A percentile compares a stretch with the other conserved stretches of the same genome.
phyloP scores from a whole-genome alignment of 2,113 vertebrate genomes.

The Lagopus leucura region DNA sequence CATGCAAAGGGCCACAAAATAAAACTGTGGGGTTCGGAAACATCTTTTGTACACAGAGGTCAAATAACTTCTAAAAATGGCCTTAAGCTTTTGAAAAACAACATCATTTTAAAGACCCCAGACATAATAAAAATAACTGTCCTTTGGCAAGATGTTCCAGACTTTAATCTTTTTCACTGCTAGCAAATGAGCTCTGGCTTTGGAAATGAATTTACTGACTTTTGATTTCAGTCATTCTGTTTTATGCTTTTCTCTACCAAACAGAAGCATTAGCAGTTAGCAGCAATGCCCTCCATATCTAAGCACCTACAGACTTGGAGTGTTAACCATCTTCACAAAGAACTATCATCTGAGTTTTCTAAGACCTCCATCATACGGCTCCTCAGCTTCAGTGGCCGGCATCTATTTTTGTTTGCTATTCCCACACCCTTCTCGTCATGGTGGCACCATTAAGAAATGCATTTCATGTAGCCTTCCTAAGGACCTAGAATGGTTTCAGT shows the following conservation, averaged over 20 bases:
- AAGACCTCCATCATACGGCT: neutral
- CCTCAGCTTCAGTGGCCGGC: neutral
- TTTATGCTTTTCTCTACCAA: neutral
- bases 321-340: neutral
- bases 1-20: neutral
- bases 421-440: neutral
- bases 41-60: neutral
- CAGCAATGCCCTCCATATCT: neutral
- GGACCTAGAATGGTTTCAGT: neutral
- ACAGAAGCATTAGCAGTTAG: neutral
- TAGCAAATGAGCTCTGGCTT: neutral
- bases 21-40: neutral
- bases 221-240: accelerated
- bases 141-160: neutral
- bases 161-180: neutral
- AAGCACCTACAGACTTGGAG: neutral
- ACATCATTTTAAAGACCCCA: neutral
- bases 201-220: neutral
- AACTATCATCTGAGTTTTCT: neutral
- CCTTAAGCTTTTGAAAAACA: neutral
- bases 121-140: neutral
- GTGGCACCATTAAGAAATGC: neutral
- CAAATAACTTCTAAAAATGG: neutral
- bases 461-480: neutral
- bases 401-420: neutral